Evolutionary conservation across 2,797 vertebrate genomes (phyloP).

Genomic region (Myoxocephalus aenaeus): DNA sequence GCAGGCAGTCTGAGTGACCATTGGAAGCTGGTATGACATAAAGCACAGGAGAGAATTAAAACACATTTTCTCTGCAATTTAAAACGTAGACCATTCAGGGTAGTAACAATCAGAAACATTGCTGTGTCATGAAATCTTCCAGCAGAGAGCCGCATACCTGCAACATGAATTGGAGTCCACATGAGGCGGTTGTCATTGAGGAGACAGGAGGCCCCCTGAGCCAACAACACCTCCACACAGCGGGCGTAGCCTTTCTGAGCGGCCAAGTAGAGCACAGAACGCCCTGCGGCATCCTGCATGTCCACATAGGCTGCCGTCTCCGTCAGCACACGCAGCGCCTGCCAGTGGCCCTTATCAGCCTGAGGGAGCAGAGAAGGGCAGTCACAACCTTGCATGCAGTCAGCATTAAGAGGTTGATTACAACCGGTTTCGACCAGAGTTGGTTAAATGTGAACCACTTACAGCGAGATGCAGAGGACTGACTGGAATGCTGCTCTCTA

Average conservation of each 20-base stretch:
- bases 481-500: conserved; percentile 95
- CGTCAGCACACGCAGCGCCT: conserved; percentile 93
- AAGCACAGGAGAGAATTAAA: neutral
- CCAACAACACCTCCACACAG: conserved; percentile 94
- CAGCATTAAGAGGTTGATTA: conserved; percentile 3
- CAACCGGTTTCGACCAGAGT: neutral
- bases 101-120: neutral
- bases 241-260: conserved; percentile 91
- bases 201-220: conserved; percentile 92
- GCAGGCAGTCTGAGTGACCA: conserved; percentile 94
- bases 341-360: conserved; percentile 97
- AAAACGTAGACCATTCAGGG: neutral
- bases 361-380: conserved; percentile 57
- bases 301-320: conserved; percentile 96
- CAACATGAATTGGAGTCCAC: conserved; percentile 95
- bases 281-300: conserved; percentile 92
- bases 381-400: conserved; percentile 26
- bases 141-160: conserved; percentile 81
- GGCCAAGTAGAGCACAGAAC: conserved; percentile 95
- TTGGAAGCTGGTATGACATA: conserved; percentile 85
- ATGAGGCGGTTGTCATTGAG: conserved; percentile 92
- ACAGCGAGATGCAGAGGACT: conserved; percentile 99
- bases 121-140: neutral
- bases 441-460: conserved; percentile 74
- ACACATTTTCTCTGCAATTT: neutral